Percentiles rank a stretch among this genome's conserved stretches.
phyloP scores from a whole-genome alignment of 2,888 invertebrate genomes.

The Maniola hyperantus region DNA sequence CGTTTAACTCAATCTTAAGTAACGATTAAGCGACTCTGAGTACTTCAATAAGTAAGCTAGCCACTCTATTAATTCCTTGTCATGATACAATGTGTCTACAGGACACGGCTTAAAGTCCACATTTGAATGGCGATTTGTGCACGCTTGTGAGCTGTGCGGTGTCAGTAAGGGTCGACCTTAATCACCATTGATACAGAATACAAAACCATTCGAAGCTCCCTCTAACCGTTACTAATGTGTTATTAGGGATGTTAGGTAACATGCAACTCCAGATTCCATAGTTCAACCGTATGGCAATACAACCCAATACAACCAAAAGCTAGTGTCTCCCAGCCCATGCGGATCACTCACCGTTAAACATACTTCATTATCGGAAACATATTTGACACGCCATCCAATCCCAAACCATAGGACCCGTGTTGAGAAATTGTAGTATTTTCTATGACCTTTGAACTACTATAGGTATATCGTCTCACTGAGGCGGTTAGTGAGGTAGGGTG shows the following conservation, averaged over 20 bases:
- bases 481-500: too few species aligned
- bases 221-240: constrained; percentile 38
- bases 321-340: constrained; percentile 72
- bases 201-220: constrained; percentile 62
- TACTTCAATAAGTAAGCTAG: neutral
- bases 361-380: neutral
- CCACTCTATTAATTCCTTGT: neutral
- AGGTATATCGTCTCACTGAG: too few species aligned
- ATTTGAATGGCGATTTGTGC: constrained; percentile 3
- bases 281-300: constrained; percentile 47
- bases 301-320: constrained; percentile 69
- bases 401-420: neutral
- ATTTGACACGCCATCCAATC: neutral
- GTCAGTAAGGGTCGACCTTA: constrained; percentile 1
- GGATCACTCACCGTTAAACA: constrained; percentile 59
- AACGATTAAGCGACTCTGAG: too few species aligned
- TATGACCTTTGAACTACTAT: too few species aligned
- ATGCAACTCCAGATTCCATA: constrained; percentile 51
- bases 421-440: too few species aligned
- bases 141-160: neutral
- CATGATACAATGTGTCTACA: neutral
- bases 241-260: constrained; percentile 22
- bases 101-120: constrained; percentile 1
- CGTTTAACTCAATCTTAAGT: too few species aligned
- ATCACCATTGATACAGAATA: constrained; percentile 56